Evolutionary conservation across 2,888 invertebrate genomes (phyloP).

Genomic region (Lycocerus yunnanus): DNA sequence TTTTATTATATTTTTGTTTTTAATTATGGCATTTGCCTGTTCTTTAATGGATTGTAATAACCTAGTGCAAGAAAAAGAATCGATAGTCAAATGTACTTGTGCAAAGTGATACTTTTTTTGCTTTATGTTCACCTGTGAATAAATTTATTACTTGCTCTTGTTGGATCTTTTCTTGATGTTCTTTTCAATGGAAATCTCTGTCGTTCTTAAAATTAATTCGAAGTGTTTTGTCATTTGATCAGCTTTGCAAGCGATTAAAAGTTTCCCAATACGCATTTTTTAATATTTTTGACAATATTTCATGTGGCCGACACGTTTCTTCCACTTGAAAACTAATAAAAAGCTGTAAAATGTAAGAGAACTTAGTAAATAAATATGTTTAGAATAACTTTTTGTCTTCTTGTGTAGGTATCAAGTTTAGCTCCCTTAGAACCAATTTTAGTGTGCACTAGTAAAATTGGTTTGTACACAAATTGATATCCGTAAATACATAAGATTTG

Average conservation of each 20-base stretch:
- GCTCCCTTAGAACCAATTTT: neutral
- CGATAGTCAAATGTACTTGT: neutral
- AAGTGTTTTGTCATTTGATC: neutral
- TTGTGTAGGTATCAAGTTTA: neutral
- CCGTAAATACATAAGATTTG: neutral
- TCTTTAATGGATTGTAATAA: neutral
- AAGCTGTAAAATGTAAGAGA: neutral
- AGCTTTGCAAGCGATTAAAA: neutral
- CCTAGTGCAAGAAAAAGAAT: neutral
- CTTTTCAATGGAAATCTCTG: neutral
- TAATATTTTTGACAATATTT: neutral
- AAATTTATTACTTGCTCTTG: neutral
- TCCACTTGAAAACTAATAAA: neutral
- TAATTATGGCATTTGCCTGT: neutral
- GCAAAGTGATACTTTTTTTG: neutral
- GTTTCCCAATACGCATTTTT: neutral
- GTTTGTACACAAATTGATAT: neutral
- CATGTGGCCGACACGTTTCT: neutral
- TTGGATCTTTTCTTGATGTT: neutral
- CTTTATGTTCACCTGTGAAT: neutral
- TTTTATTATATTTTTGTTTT: slow-evolving; percentile 14
- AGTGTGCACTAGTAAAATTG: neutral
- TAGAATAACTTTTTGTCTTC: neutral
- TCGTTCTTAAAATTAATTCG: neutral
- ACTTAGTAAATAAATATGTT: neutral